These are phyloP conservation scores for Aphelinus atriplicis DNA, from an alignment of 1,140 invertebrate species.

Conservation along the genomic window DNA sequence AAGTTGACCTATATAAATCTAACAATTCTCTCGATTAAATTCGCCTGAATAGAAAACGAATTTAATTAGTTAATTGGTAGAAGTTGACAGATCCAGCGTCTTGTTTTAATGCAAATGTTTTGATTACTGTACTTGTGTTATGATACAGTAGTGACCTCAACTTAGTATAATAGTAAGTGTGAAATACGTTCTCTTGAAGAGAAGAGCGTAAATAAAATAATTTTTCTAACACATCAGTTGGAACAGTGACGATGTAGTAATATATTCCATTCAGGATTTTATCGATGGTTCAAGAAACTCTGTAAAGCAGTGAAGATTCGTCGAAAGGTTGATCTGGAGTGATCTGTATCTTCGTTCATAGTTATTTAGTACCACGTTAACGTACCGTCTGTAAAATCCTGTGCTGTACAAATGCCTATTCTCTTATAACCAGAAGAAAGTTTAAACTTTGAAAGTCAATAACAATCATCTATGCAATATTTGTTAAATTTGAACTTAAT, in stretches of 20 bases:
- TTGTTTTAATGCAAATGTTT: conserved; percentile 11
- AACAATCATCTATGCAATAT: conserved; percentile 15
- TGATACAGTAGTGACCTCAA: conserved; percentile 1
- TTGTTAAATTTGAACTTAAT: conserved; percentile 13
- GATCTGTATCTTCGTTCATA: conserved; percentile 19
- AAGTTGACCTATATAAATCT: conserved; percentile 12
- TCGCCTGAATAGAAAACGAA: no score
- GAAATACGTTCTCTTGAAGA: no score
- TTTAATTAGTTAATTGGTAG: no score
- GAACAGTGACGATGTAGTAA: conserved; percentile 9
- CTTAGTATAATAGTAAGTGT: no score
- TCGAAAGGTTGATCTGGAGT: conserved; percentile 18
- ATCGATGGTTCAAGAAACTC: conserved; percentile 32
- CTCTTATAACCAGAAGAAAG: conserved; percentile 33
- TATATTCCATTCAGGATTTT: conserved; percentile 29
- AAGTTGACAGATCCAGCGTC: not conserved
- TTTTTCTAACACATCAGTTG: not conserved
- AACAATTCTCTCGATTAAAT: conserved; percentile 5
- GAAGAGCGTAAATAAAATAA: no score
- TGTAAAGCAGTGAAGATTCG: not conserved
- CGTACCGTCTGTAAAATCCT: conserved; percentile 37
- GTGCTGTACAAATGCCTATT: conserved; percentile 36
- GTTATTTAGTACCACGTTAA: conserved; percentile 27
- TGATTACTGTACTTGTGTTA: conserved; percentile 15
- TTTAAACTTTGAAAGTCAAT: conserved; percentile 36